Evolutionary conservation across 2,113 vertebrate genomes (phyloP).

Genomic region (Rhabdornis inornatus): DNA sequence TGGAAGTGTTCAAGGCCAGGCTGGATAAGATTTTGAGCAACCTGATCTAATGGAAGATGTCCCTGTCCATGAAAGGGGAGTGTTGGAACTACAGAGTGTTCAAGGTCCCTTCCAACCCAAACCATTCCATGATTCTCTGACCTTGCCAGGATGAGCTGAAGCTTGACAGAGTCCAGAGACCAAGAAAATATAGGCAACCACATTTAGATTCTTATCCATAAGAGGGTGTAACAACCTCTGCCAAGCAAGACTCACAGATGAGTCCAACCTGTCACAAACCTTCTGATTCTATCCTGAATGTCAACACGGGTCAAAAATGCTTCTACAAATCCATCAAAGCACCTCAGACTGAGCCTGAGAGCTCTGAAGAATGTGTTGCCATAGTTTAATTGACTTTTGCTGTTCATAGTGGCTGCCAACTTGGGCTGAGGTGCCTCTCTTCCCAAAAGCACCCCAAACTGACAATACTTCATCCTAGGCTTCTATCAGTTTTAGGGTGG

Average conservation of each 20-base stretch:
- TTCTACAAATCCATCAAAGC: background rate
- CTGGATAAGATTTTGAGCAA: background rate
- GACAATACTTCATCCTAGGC: rapidly evolving
- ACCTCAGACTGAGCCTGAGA: background rate
- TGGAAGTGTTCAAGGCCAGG: background rate
- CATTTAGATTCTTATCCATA: background rate
- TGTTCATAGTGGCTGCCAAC: background rate
- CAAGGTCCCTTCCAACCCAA: background rate
- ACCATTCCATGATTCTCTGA: background rate
- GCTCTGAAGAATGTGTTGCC: background rate
- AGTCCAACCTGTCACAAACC: rapidly evolving
- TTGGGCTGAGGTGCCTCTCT: background rate
- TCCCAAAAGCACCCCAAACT: background rate
- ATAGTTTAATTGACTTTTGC: background rate
- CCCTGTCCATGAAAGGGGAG: background rate
- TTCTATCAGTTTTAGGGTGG: background rate
- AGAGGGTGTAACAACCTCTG: background rate
- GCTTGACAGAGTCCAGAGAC: background rate
- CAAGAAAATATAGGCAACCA: background rate
- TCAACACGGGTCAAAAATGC: background rate
- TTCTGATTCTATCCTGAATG: background rate
- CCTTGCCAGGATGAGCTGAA: background rate
- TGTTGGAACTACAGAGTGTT: background rate
- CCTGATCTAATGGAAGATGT: background rate
- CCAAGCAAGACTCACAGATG: background rate